phyloP scores from a whole-genome alignment of 1,140 invertebrate species.

The Lepidurus packardi region DNA sequence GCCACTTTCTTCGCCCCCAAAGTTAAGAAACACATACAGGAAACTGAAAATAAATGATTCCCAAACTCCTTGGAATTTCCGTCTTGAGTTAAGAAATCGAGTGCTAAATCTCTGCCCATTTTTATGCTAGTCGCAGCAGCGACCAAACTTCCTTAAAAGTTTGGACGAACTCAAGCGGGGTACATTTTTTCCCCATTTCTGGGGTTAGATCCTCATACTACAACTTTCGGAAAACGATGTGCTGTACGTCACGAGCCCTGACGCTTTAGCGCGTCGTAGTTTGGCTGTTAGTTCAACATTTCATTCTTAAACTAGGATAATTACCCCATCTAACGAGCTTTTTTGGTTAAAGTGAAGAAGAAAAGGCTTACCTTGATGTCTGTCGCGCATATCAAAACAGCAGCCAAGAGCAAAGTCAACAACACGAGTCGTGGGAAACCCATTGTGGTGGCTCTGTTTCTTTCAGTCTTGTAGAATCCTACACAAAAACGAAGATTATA shows the following conservation, averaged over 20 bases:
- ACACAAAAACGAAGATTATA: not conserved
- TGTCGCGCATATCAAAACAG: not conserved
- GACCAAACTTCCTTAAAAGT: too few species aligned
- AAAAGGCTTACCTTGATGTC: constrained; percentile 19
- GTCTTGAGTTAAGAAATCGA: too few species aligned
- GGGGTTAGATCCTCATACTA: not conserved
- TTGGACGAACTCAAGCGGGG: too few species aligned
- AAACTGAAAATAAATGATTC: too few species aligned
- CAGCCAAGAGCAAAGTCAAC: constrained; percentile 9
- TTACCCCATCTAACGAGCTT: not conserved
- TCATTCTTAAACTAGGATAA: not conserved
- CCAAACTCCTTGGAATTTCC: too few species aligned
- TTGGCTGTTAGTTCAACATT: not conserved
- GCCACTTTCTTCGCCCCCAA: not conserved
- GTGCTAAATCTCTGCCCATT: too few species aligned
- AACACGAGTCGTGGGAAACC: not conserved
- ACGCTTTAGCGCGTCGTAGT: not conserved
- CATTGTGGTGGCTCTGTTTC: not conserved
- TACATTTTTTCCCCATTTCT: not conserved
- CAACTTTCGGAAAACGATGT: not conserved
- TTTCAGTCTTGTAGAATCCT: not conserved
- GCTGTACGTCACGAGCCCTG: not conserved
- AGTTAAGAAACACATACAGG: too few species aligned
- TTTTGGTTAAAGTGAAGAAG: not conserved
- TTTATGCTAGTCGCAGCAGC: too few species aligned